Conservation (phyloP, 1,140 invertebrate species). For the Yoshiicerus persimilis region DNA sequence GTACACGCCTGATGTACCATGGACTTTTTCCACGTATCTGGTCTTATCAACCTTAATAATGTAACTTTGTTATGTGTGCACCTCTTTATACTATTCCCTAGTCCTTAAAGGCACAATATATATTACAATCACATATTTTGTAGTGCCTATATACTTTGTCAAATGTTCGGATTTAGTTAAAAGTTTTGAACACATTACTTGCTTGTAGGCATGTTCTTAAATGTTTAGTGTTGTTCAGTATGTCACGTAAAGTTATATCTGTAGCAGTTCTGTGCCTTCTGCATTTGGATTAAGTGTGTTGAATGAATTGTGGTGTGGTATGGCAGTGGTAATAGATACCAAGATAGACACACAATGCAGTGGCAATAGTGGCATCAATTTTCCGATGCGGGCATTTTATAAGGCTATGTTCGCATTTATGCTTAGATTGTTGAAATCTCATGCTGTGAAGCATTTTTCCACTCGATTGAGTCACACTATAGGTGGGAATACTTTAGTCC, state of each 20-base stretch:
- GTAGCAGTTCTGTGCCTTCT: neutral
- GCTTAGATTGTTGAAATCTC: neutral
- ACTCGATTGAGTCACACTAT: slow-evolving; percentile 32
- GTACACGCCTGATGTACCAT: neutral
- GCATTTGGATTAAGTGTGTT: neutral
- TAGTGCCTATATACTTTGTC: neutral
- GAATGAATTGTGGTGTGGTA: no score
- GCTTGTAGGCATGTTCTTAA: neutral
- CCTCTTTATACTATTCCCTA: no score
- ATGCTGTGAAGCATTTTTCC: slow-evolving; percentile 33
- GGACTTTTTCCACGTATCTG: neutral
- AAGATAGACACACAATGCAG: neutral
- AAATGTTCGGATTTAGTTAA: neutral
- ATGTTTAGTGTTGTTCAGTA: neutral
- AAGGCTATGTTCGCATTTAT: neutral
- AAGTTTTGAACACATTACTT: neutral
- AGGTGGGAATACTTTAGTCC: neutral
- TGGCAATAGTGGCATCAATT: neutral
- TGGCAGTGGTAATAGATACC: neutral
- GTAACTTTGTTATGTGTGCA: neutral
- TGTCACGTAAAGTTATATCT: neutral
- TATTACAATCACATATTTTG: no score
- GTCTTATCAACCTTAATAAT: neutral
- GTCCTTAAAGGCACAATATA: no score
- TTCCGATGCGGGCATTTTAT: neutral